These are phyloP conservation scores for Graphium colonna DNA, from an alignment of 2,888 invertebrate genomes.

Conservation along the genomic window DNA sequence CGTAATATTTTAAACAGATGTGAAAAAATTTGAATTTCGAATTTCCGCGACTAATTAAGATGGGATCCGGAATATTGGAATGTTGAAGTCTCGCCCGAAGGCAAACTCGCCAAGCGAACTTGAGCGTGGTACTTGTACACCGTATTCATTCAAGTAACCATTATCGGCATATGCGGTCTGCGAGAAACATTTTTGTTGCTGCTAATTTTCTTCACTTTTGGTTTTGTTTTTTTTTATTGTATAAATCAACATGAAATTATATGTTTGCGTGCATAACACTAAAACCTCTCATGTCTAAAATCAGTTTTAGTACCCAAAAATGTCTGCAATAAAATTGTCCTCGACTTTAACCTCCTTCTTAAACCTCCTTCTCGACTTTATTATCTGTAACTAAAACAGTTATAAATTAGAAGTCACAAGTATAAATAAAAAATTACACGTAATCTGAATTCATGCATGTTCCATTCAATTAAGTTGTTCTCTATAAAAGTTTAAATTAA, in stretches of 20 bases:
- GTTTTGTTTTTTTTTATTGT: slow-evolving; percentile 3
- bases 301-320: neutral
- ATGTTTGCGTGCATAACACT: slow-evolving; percentile 14
- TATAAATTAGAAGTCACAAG: neutral
- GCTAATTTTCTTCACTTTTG: neutral
- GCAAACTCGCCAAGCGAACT: slow-evolving; percentile 7
- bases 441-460: neutral
- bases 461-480: too few species aligned
- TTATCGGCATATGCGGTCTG: slow-evolving; percentile 17
- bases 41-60: slow-evolving; percentile 19
- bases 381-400: neutral
- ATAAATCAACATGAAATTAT: too few species aligned
- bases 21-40: neutral
- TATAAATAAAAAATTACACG: neutral
- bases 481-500: neutral
- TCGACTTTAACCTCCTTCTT: neutral
- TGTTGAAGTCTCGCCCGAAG: slow-evolving; percentile 14
- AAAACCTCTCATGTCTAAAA: neutral
- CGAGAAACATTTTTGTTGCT: slow-evolving; percentile 10
- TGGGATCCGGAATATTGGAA: slow-evolving; percentile 12
- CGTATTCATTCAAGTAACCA: slow-evolving; percentile 17
- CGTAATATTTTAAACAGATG: slow-evolving; percentile 14
- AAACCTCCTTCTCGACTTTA: neutral
- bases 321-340: neutral
- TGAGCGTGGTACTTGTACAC: slow-evolving; percentile 15